Evolutionary conservation across 2,888 invertebrate genomes (phyloP).

Genomic region (Diplazon laetatorius): DNA sequence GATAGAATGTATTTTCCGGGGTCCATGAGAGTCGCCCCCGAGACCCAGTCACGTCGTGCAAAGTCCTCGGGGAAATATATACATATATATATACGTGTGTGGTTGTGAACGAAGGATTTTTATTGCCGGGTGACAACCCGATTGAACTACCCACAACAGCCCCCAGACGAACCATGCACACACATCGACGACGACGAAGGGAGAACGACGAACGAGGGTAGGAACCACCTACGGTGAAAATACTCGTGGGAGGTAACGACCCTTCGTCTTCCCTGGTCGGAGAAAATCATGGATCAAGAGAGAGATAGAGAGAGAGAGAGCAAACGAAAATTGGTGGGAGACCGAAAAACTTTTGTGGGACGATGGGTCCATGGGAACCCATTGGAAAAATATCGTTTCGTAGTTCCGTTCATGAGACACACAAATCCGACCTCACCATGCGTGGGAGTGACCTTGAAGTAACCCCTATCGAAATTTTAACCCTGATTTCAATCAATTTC

Average conservation of each 20-base stretch:
- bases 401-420: constrained; percentile 28
- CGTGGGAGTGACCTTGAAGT: constrained; percentile 46
- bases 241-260: constrained; percentile 56
- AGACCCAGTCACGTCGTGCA: not conserved
- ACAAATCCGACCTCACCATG: constrained; percentile 3
- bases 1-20: not conserved
- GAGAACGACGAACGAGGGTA: constrained; percentile 26
- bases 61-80: not conserved
- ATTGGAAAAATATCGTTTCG: constrained; percentile 37
- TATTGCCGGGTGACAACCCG: not conserved
- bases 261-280: constrained; percentile 25
- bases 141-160: constrained; percentile 16
- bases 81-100: no score
- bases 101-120: not conserved
- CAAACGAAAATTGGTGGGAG: not conserved
- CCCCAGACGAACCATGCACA: not conserved
- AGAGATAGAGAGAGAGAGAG: constrained; percentile 10
- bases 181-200: no score
- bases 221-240: constrained; percentile 40
- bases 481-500: no score
- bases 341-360: not conserved
- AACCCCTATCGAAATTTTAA: no score
- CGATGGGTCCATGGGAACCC: constrained; percentile 54
- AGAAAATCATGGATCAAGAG: constrained; percentile 29
- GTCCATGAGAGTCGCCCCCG: no score